Evolutionary conservation across 2,113 vertebrate genomes (phyloP), one percentile per base, ranked within the genome.

Genomic region (Saguinus midas): DNA sequence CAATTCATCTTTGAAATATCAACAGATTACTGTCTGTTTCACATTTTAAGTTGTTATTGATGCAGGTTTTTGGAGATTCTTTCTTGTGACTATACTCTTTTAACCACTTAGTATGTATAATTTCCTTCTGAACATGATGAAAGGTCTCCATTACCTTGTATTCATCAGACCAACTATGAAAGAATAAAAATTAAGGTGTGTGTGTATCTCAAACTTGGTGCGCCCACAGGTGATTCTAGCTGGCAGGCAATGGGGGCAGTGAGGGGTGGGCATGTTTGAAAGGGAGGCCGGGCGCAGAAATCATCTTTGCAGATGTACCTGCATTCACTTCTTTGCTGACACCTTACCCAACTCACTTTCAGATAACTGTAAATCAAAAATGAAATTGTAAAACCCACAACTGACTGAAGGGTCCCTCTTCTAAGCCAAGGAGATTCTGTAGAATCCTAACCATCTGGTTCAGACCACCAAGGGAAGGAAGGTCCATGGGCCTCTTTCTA

Each of bases 1-100:
- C 17, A 0, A 1, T 0, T 13, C 1, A 1, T 43, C 52, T 16
- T 58, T 48, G 61, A 72, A 48, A 50, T 12, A 0, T 43, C 27
- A 16, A 43, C 25, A 70, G 1, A 20, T 11, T 0, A 10, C 43
- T 23, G 1, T 45, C 13, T 29, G 43, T 48, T 12, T 12, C 10
- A 48, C 11, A 48, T 48, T 48, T 48, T 61, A 61, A 35, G 18
- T 61, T 75, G 6, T 29, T 18, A 29, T 9, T 8, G 8, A 40
- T 4, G 5, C 21, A 50, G 32, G 25, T 10, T n/a, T 37, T 48
- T 11, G 55, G 23, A 61, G 14, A 40, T 52, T 52, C 32, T 29
- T 75, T 32, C 17, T 16, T 43, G n/a, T 52, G 73, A 66, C 12
- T 12, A 23, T 9, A 9, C n/a, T 70, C 50, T 66, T 20, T 16